Percentiles rank a stretch among this genome's conserved stretches.
phyloP scores from a whole-genome alignment of 1,140 invertebrate genomes.

The Sipha flava region DNA sequence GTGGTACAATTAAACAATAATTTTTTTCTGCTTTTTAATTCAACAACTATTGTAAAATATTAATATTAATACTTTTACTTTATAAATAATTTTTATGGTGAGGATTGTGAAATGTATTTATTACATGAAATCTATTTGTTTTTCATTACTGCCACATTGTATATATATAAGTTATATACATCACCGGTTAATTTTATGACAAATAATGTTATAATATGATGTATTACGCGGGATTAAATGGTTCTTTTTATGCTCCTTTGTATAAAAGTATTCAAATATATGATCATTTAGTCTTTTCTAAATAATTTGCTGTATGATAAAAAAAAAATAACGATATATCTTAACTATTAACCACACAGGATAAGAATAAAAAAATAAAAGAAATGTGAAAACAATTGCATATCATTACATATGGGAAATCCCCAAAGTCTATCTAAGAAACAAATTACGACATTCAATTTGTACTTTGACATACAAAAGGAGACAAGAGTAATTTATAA shows the following conservation, averaged over 20 bases:
- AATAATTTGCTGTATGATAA: background rate
- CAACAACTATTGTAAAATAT: too few relatives aligned
- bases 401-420: background rate
- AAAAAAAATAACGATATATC: background rate
- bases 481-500: background rate
- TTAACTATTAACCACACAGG: background rate
- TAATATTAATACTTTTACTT: background rate
- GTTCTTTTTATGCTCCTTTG: background rate
- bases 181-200: background rate
- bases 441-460: background rate
- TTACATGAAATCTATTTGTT: background rate
- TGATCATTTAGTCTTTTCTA: background rate
- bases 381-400: background rate
- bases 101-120: background rate
- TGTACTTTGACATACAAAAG: background rate
- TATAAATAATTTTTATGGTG: background rate
- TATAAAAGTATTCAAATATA: background rate
- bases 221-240: constrained; percentile 9
- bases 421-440: background rate
- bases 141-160: background rate
- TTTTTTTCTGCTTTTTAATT: too few relatives aligned
- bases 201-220: constrained; percentile 3
- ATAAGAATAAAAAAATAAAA: background rate
- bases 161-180: background rate
- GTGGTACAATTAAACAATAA: too few relatives aligned